Conservation (phyloP, 2,888 invertebrate genomes). For the Drosophila mimetica region DNA sequence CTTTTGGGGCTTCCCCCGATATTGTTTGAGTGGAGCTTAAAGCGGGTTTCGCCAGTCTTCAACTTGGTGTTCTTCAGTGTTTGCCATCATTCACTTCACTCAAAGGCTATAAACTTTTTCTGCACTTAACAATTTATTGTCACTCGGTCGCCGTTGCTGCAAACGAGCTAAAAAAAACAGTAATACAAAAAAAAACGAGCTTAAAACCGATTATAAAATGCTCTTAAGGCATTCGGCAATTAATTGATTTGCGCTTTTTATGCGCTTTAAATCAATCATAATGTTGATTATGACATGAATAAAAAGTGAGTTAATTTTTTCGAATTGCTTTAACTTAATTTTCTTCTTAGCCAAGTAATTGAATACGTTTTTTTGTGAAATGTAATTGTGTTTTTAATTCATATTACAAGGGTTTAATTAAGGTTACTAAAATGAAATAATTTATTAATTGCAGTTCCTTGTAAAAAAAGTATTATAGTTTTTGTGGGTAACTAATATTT, state of each 20-base stretch:
- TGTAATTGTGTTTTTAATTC: not conserved
- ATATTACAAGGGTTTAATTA: too few relatives aligned
- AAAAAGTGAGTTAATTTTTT: not conserved
- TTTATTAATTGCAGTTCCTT: too few relatives aligned
- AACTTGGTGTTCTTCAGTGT: constrained; percentile 48
- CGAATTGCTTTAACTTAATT: not conserved
- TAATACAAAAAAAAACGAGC: not conserved
- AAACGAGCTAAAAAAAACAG: not conserved
- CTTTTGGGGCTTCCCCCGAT: constrained; percentile 57
- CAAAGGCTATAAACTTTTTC: constrained; percentile 74
- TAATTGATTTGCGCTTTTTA: not conserved
- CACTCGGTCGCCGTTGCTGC: constrained; percentile 55
- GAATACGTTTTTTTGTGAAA: not conserved
- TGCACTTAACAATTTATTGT: constrained; percentile 78
- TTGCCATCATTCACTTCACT: constrained; percentile 75
- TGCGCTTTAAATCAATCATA: constrained; percentile 2
- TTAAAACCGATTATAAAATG: constrained; percentile 16
- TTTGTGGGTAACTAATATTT: too few relatives aligned
- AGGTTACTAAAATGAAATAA: too few relatives aligned
- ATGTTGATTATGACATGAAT: not conserved
- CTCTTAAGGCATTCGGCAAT: constrained; percentile 4
- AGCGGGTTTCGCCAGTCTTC: constrained; percentile 44
- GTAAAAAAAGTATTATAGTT: too few relatives aligned
- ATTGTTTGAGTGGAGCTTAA: constrained; percentile 52
- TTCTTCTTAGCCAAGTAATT: not conserved